Conservation (phyloP, 1,140 invertebrate genomes). For the Campodea augens region DNA sequence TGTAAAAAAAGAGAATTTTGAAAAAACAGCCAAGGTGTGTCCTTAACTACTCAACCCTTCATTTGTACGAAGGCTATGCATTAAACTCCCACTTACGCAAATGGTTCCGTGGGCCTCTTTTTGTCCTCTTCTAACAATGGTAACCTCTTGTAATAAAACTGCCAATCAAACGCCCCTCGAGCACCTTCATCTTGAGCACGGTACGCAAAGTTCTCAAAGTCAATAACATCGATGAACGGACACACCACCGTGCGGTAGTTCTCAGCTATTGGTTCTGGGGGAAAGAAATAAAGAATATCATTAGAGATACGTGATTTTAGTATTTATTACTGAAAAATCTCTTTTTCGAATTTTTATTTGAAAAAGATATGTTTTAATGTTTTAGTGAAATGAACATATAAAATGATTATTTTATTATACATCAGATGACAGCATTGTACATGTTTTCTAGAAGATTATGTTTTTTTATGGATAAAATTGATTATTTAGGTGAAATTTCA, state of each 20-base stretch:
- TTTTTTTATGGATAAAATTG: no score
- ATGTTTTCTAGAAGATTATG: no score
- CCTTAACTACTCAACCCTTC: not conserved
- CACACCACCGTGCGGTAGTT: conserved; percentile 79
- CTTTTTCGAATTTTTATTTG: no score
- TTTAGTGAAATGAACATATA: no score
- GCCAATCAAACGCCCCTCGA: conserved; percentile 90
- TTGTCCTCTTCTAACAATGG: conserved; percentile 65
- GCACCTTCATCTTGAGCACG: conserved; percentile 85
- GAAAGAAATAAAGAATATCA: no score
- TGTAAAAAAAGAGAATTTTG: not conserved
- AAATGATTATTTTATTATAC: no score
- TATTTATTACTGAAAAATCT: no score
- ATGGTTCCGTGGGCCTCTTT: conserved; percentile 67
- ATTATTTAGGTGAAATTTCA: no score
- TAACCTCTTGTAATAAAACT: conserved; percentile 86
- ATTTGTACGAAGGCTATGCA: not conserved
- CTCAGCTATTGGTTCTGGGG: conserved; percentile 69
- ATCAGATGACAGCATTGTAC: no score
- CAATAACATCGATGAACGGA: conserved; percentile 91
- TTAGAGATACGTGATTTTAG: no score
- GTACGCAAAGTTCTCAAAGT: conserved; percentile 82
- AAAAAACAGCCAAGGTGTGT: no score
- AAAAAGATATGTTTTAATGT: no score
- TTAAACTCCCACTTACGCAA: conserved; percentile 48